Percentiles rank a stretch among this genome's conserved stretches.
Conservation (phyloP, 2,888 invertebrate genomes). For the Caenorhabditis afra region DNA sequence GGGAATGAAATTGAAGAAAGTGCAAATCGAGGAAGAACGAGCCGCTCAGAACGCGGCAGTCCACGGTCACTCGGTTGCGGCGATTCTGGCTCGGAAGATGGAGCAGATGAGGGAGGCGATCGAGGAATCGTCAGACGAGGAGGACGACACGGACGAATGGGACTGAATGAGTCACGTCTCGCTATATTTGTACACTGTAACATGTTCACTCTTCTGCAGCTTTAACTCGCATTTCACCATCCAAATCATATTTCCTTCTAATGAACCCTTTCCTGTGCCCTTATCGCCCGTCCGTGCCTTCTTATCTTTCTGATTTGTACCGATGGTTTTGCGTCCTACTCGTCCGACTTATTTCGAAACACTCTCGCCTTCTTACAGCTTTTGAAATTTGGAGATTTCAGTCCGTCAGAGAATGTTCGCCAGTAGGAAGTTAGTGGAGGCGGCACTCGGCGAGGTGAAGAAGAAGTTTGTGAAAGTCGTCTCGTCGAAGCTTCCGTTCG, state of each 20-base stretch:
- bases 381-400: too few species aligned
- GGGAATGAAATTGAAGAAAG: constrained; percentile 77
- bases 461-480: constrained; percentile 56
- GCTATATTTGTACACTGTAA: too few species aligned
- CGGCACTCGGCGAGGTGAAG: constrained; percentile 57
- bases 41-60: constrained; percentile 69
- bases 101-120: constrained; percentile 72
- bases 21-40: constrained; percentile 68
- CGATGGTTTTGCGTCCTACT: not conserved
- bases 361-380: not conserved
- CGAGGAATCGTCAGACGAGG: constrained; percentile 66
- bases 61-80: constrained; percentile 77
- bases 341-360: not conserved
- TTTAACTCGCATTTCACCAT: constrained; percentile 4
- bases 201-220: not conserved
- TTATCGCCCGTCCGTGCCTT: not conserved
- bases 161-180: constrained; percentile 59
- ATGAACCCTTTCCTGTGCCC: constrained; percentile 1
- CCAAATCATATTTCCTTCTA: not conserved
- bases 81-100: constrained; percentile 78
- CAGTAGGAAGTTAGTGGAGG: constrained; percentile 57
- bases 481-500: constrained; percentile 48
- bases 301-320: not conserved
- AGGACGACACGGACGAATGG: constrained; percentile 72
- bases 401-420: constrained; percentile 32